Base-by-base conservation (phyloP, 37 sponge, comb jelly and placozoan genomes). In the Oscarella lobularis region DNA sequence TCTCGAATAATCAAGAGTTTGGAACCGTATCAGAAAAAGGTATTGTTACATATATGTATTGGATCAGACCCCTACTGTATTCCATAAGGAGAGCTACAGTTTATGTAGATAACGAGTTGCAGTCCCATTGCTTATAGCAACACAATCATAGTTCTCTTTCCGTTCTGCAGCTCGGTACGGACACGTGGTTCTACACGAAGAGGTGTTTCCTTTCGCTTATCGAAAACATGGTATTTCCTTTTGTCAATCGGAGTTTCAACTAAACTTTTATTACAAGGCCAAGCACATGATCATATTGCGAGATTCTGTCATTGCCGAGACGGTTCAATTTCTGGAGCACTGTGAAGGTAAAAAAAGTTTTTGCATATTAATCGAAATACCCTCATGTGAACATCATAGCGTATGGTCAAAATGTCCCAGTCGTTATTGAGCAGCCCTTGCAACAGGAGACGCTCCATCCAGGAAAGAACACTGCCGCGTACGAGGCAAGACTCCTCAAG, bases 131-230 rank as follows among this genome's bases (percentile, higher is more conserved):
- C 60, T 48, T 48, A 48, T 48, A 48, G 60, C 20, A 48, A 20
- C 20, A 48, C 20, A 48, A 20, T 48, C 60, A 48, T n/a, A 48
- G 32, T 35, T 31, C 2, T 39, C 0, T 5, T 33, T 36, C 39
- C 74, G 2, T 33, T 71, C 3, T 76, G 31, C 66, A 92, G 89
- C 75, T 95, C 33, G 99, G 99, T 14, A 97, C 94, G 35, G 99
- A 97, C 73, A 97, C 99, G 35, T 97, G 99, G 99, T 93, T 87
- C 70, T 97, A 97, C 83, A 83, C 91, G 31, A 97, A 97, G 76
- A 54, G 94, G 0, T 97, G 99, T 66, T 84, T 97, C 80, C 77
- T 85, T 33, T 93, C 94, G 38, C 89, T 97, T 2, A 79, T 92
- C 35, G 99, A 97, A 71, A 90, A 89, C 78, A 88, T 97, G 86